Base-by-base conservation (phyloP, 2,888 invertebrate species). In the Brachypalpus laphriformis region DNA sequence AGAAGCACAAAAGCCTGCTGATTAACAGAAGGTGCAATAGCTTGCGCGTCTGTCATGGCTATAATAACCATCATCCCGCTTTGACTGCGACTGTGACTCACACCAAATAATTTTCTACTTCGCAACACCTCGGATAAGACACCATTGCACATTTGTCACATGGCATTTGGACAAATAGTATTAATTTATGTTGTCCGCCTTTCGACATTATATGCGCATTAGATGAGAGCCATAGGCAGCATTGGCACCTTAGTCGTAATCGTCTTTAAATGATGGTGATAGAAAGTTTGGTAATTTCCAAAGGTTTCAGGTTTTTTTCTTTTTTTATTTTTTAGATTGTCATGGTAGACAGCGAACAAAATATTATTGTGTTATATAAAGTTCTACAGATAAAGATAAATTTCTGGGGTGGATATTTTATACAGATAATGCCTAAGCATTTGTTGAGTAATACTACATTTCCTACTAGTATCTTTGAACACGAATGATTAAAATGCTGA, bases 1-100 rank as follows among this genome's bases (percentile, higher is more conserved):
- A 42, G 72, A 40, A 31, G 42, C 51, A 37, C 20, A 31, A 40
- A 61, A 72, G 54, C 61, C 31, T 42, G 51, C 61, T 51, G 61
- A 63, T 72, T 72, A 61, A 72, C 37, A 51, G 72, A 61, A 72
- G 61, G 59, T 68, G 76, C 68, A 76, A 68, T 59, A 59, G 68
- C 57, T 59, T 76, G 45, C 63, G 45, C 51, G 63, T 34, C 47
- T 59, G 18, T 51, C 51, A 63, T 40, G 51, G 11, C 54, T 63
- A 56, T 25, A 68, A 28, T 54, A 1, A 37, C 25, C 63, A 54
- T 63, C 28, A 42, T 25, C 25, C 25, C 25, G 61, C n/a, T 45
- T 18, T 61, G 16, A 6, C 16, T 34, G 25, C 25, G 25, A 5
- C 25, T 54, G 68, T 71, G 49, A 76, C 59, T 45, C 37, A 22